Percentiles rank a stretch among this genome's conserved stretches.
phyloP scores from a whole-genome alignment of 2,888 invertebrate species.

The Alitta virens region DNA sequence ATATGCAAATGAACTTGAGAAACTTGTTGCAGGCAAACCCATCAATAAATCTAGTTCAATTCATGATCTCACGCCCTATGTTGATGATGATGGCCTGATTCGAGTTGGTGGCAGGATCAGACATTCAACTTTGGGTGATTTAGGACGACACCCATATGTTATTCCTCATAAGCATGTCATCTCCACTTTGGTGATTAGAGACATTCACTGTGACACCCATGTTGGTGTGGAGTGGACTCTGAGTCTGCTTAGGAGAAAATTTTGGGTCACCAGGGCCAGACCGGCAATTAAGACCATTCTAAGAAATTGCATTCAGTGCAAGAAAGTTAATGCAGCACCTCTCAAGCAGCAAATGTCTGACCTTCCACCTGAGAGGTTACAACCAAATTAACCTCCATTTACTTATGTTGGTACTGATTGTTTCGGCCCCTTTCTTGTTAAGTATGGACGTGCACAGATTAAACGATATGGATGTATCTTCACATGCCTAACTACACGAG shows the following conservation, averaged over 20 bases:
- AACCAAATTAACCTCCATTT: too few relatives aligned
- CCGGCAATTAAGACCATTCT: too few relatives aligned
- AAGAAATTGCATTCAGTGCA: too few relatives aligned
- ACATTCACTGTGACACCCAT: too few relatives aligned
- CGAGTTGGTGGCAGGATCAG: constrained; percentile 22
- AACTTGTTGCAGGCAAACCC: neutral
- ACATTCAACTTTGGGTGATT: constrained; percentile 1
- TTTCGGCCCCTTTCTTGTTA: constrained; percentile 36
- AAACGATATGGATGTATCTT: constrained; percentile 36
- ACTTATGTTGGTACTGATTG: constrained; percentile 33
- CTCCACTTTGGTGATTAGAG: constrained; percentile 17
- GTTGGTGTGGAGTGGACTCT: too few relatives aligned
- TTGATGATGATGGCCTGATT: constrained; percentile 24
- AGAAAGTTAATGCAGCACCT: too few relatives aligned
- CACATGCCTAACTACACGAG: too few relatives aligned
- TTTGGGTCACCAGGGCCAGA: too few relatives aligned
- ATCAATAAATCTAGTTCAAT: too few relatives aligned
- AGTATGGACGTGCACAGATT: constrained; percentile 32
- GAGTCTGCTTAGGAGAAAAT: too few relatives aligned
- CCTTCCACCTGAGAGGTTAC: too few relatives aligned
- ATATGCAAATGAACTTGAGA: constrained; percentile 2
- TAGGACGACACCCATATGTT: constrained; percentile 16
- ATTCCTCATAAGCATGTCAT: constrained; percentile 13
- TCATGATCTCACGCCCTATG: constrained; percentile 8
- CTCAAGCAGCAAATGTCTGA: too few relatives aligned